Evolutionary conservation across 2,888 invertebrate genomes (phyloP).

Genomic region (Lasioglossum pauxillum): DNA sequence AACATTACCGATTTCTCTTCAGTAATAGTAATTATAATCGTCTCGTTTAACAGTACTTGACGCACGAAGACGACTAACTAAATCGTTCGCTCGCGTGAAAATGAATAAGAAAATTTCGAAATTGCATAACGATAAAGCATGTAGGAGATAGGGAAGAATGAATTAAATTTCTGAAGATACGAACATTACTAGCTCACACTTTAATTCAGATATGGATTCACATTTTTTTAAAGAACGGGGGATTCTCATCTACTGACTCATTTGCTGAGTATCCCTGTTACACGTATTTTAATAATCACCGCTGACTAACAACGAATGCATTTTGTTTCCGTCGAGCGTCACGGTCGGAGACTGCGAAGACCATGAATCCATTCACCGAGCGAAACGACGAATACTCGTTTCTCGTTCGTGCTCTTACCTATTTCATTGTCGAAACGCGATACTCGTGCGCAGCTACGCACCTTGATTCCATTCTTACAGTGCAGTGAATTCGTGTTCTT

Average conservation of each 20-base stretch:
- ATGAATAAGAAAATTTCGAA: neutral
- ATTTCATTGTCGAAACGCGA: neutral
- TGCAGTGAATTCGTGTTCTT: neutral
- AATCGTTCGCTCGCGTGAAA: neutral
- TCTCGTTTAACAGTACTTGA: neutral
- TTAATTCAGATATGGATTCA: neutral
- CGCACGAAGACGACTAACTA: neutral
- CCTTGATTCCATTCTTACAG: neutral
- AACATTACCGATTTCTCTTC: neutral
- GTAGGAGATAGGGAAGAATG: neutral
- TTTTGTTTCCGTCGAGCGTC: neutral
- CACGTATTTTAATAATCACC: neutral
- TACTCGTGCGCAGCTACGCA: neutral
- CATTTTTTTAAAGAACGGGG: neutral
- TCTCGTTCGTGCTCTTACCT: neutral
- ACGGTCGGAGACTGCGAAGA: neutral
- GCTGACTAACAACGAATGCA: neutral
- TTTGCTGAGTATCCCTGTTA: neutral
- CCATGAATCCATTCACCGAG: neutral
- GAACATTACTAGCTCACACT: neutral
- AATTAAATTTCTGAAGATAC: neutral
- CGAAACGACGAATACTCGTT: neutral
- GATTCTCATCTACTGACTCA: neutral
- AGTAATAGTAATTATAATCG: no score
- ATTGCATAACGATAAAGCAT: neutral